phyloP scores from a whole-genome alignment of 53 echinoderm and acorn worm species.

The Stichopus horrens region DNA sequence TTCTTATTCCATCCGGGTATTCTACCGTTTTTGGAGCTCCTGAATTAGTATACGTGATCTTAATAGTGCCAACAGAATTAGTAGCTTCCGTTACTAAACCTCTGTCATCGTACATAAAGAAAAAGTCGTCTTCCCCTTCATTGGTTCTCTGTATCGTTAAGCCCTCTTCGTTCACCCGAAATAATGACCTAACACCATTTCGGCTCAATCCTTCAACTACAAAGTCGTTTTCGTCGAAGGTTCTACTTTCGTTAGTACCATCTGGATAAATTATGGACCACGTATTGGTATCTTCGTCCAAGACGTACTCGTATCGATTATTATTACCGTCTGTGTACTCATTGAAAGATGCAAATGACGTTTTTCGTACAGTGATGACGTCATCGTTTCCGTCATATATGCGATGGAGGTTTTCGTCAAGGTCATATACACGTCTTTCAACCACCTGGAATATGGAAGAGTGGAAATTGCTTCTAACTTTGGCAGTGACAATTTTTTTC shows the following conservation, averaged over 20 bases:
- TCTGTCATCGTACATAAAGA: constrained; percentile 50
- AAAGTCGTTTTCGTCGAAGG: constrained; percentile 51
- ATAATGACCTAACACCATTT: constrained; percentile 21
- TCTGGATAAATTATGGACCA: constrained; percentile 36
- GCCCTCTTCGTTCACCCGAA: constrained; percentile 44
- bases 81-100: constrained; percentile 58
- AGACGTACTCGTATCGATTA: constrained; percentile 29
- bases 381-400: constrained; percentile 21
- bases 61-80: constrained; percentile 50
- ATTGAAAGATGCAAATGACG: neutral
- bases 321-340: constrained; percentile 51
- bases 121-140: constrained; percentile 17
- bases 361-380: neutral
- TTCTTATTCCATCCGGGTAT: constrained; percentile 49
- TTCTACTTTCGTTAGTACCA: constrained; percentile 38
- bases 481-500: neutral
- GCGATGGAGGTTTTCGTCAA: constrained; percentile 6
- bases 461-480: neutral
- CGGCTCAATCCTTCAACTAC: constrained; percentile 27
- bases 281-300: constrained; percentile 11
- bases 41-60: constrained; percentile 40
- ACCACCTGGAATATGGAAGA: neutral
- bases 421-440: neutral
- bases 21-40: constrained; percentile 47
- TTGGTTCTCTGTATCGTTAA: constrained; percentile 28